Percentiles rank a stretch among this genome's conserved stretches.
Conservation (phyloP, 1,140 invertebrate species). For the Globodera ellingtonae region DNA sequence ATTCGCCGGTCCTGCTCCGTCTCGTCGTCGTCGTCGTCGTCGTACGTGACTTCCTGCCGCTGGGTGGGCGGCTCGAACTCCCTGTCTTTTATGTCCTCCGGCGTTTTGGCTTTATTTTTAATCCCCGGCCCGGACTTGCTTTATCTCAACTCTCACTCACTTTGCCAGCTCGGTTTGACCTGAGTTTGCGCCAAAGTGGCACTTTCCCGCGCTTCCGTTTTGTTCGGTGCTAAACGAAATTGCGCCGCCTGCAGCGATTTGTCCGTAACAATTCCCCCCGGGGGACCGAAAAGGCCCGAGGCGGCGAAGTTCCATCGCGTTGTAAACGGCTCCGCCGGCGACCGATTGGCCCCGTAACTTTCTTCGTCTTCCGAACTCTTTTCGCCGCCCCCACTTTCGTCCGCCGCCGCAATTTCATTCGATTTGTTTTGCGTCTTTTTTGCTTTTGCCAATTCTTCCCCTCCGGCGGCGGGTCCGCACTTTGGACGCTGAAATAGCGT, state of each 20-base stretch:
- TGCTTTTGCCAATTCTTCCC: background rate
- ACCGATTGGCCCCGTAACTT: background rate
- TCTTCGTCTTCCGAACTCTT: background rate
- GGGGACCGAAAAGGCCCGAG: background rate
- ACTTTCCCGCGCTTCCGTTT: background rate
- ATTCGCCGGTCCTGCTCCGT: background rate
- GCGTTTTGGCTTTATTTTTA: too few relatives aligned
- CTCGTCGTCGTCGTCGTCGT: background rate
- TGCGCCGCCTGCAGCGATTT: background rate
- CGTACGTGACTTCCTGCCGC: background rate
- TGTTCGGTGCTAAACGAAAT: background rate
- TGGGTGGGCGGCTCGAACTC: background rate
- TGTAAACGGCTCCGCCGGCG: slow-evolving; percentile 8
- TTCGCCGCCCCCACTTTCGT: background rate
- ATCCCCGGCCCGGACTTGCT: too few relatives aligned
- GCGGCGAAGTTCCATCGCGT: background rate
- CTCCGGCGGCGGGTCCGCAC: slow-evolving; percentile 21
- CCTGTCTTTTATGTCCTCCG: background rate
- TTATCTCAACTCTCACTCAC: background rate
- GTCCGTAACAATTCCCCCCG: background rate
- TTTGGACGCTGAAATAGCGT: slow-evolving; percentile 46
- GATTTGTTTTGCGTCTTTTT: background rate
- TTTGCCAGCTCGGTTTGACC: background rate
- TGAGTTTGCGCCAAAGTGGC: background rate
- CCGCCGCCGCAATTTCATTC: background rate